phyloP scores from a whole-genome alignment of 2,113 vertebrate genomes.

The Xiphophorus hellerii region DNA sequence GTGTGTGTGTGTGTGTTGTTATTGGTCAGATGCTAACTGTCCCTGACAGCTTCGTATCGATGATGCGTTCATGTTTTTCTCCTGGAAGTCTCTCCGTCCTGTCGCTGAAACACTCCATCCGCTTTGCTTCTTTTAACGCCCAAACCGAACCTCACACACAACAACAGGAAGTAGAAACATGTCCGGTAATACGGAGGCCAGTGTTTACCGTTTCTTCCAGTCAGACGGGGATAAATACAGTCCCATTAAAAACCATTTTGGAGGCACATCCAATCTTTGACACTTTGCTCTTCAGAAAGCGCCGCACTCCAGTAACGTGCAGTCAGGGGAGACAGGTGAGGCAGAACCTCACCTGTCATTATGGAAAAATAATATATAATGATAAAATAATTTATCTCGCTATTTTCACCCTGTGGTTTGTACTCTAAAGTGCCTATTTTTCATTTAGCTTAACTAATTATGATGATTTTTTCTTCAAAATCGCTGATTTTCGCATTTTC shows the following conservation, averaged over 20 bases:
- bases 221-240: neutral
- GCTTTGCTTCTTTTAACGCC: neutral
- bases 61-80: slow-evolving; percentile 32
- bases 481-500: too few relatives aligned
- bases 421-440: too few relatives aligned
- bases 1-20: slow-evolving; percentile 1
- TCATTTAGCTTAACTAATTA: too few relatives aligned
- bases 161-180: neutral
- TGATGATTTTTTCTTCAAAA: too few relatives aligned
- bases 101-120: slow-evolving; percentile 35
- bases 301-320: too few relatives aligned
- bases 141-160: neutral
- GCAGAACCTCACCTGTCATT: too few relatives aligned
- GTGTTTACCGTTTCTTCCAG: neutral
- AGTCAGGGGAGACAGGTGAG: too few relatives aligned
- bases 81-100: slow-evolving; percentile 34
- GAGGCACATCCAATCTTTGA: too few relatives aligned
- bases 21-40: neutral
- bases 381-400: too few relatives aligned
- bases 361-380: too few relatives aligned
- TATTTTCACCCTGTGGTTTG: too few relatives aligned
- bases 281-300: too few relatives aligned
- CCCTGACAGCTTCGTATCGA: slow-evolving; percentile 34
- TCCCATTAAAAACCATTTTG: neutral
- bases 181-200: neutral